Percentiles rank a stretch among this genome's conserved stretches.
phyloP scores from a whole-genome alignment of 2,797 vertebrate species.

The Chiroxiphia lanceolata region DNA sequence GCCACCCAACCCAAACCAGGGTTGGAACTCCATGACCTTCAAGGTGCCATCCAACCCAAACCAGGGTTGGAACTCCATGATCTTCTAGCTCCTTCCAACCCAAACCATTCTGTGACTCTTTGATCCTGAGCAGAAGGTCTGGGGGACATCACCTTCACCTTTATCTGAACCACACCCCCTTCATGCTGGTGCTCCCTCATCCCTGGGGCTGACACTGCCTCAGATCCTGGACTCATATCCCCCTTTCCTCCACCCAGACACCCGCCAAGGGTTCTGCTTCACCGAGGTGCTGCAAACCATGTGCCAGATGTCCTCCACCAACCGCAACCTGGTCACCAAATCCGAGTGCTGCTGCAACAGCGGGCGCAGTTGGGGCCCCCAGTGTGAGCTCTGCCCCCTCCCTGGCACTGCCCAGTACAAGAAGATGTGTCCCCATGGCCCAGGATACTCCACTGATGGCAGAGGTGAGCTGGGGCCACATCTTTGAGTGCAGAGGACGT shows the following conservation, averaged over 20 bases:
- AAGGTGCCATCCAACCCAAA: neutral
- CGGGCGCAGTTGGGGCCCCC: slow-evolving; percentile 88
- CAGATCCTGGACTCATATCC: neutral
- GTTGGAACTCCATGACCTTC: neutral
- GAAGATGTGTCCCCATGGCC: slow-evolving; percentile 92
- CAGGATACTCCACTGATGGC: slow-evolving; percentile 90
- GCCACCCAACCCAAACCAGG: no score
- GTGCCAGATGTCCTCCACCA: slow-evolving; percentile 90
- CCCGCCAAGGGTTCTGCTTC: slow-evolving; percentile 90
- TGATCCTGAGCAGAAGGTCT: neutral
- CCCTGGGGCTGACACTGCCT: neutral
- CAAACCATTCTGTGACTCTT: neutral
- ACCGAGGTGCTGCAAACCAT: slow-evolving; percentile 87
- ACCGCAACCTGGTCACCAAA: slow-evolving; percentile 87
- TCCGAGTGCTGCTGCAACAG: slow-evolving; percentile 92
- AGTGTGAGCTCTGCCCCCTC: slow-evolving; percentile 91
- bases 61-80: neutral
- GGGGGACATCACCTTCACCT: neutral
- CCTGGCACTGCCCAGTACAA: slow-evolving; percentile 89
- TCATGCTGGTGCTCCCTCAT: fast-evolving
- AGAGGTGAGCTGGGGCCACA: slow-evolving; percentile 77
- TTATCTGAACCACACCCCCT: neutral
- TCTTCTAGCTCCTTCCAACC: neutral
- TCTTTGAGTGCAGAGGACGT: neutral
- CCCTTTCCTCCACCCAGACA: slow-evolving; percentile 73